Evolutionary conservation across 1,140 invertebrate genomes (phyloP), one percentile per base, ranked within the genome.

Genomic region (Antheraea pernyi): DNA sequence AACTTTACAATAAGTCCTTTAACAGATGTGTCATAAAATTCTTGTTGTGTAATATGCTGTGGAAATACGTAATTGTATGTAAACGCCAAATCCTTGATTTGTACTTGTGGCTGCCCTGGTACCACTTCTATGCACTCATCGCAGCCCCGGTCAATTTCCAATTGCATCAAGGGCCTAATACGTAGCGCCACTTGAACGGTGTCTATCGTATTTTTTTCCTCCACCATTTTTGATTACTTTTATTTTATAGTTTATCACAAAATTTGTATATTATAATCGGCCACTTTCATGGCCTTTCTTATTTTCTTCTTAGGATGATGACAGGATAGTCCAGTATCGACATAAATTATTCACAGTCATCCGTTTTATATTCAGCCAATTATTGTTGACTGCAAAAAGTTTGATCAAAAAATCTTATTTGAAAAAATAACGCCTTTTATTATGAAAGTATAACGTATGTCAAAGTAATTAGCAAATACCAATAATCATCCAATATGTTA

Each of bases 21-120:
- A 5, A 99, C 95, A 75, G 97, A 96, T 7, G 91, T 94, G 19
- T 96, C 93, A 87, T 98, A 99, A 67, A 99, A 94, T 39, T 95
- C 92, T 36, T 95, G 93, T 84, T 99, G 98, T 0, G 91, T 93
- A 16, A 95, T 92, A 48, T 95, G 92, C 39, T 94, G 92, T 67
- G 95, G 93, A 80, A 98, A 97, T 0, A 98, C 97, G 93, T 97
- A 95, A 88, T 99, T 98, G 86, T 96, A 99, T 0, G 97, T 98
- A 78, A 98, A 99, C 0, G 95, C 92, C 77, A 96, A 95, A 30
- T 97, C 96, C 75, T 95, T 93, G 0, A 98, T 94, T n/a, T 93
- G 91, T 18, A 97, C 94, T 89, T 97, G 97, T 4, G 94, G 94
- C 62, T 94, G 86, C 16, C 93, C 93, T 7, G 91, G 76, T 18